phyloP scores from a whole-genome alignment of 2,888 invertebrate species.

The Hypena proboscidalis region DNA sequence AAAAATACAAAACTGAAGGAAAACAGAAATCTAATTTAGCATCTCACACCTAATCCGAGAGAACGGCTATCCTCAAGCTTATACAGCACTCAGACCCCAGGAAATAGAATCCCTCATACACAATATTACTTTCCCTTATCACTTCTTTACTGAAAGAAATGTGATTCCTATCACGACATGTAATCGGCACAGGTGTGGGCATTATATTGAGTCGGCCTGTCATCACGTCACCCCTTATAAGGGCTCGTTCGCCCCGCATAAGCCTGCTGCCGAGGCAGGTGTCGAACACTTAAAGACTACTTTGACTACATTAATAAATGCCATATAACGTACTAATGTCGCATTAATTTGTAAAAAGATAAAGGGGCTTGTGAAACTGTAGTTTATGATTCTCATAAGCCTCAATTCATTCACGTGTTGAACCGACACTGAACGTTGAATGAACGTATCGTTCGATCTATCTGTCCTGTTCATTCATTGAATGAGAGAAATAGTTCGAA shows the following conservation, averaged over 20 bases:
- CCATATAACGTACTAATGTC: constrained; percentile 24
- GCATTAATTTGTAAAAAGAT: background rate
- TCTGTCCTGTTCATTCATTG: too few relatives aligned
- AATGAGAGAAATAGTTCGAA: too few relatives aligned
- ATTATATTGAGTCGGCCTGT: constrained; percentile 52
- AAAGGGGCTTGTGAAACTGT: too few relatives aligned
- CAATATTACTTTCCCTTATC: constrained; percentile 19
- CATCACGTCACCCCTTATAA: constrained; percentile 56
- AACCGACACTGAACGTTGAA: too few relatives aligned
- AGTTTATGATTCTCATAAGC: too few relatives aligned
- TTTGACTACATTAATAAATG: constrained; percentile 39
- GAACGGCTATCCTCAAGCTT: too few relatives aligned
- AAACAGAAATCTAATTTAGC: too few relatives aligned
- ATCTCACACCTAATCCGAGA: too few relatives aligned
- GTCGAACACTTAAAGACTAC: constrained; percentile 53
- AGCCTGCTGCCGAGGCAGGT: constrained; percentile 51
- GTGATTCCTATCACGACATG: constrained; percentile 37
- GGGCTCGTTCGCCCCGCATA: constrained; percentile 58
- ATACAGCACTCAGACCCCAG: background rate
- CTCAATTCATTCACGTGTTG: too few relatives aligned
- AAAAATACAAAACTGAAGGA: too few relatives aligned
- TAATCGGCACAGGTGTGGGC: constrained; percentile 41
- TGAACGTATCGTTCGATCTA: too few relatives aligned
- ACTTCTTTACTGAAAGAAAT: constrained; percentile 19
- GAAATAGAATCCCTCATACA: background rate